Percentiles rank a stretch among this genome's conserved stretches.
Evolutionary conservation across 2,113 vertebrate genomes (phyloP).

Genomic region (Nematolebias whitei): DNA sequence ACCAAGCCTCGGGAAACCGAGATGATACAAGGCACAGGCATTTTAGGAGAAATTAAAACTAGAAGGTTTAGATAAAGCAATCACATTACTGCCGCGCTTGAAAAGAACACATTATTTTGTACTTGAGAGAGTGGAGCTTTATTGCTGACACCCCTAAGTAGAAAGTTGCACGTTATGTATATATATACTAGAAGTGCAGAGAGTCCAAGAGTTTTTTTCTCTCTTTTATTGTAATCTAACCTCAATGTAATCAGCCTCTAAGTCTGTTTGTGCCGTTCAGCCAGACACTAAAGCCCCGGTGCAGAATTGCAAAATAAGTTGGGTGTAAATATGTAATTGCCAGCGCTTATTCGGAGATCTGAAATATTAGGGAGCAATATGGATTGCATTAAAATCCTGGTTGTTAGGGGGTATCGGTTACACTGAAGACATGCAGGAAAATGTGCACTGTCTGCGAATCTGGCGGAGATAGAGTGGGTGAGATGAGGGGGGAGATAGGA

Average conservation of each 20-base stretch:
- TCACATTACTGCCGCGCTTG: constrained; percentile 70
- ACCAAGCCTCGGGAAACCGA: constrained; percentile 60
- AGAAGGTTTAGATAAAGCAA: constrained; percentile 77
- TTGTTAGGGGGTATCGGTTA: constrained; percentile 79
- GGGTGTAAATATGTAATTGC: constrained; percentile 84
- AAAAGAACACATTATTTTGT: constrained; percentile 73
- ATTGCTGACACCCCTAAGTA: constrained; percentile 75
- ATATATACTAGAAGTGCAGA: constrained; percentile 46
- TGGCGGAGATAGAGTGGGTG: constrained; percentile 89
- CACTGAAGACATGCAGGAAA: constrained; percentile 88
- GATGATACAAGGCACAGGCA: constrained; percentile 42
- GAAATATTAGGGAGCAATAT: constrained; percentile 81
- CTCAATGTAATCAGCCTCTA: constrained; percentile 72
- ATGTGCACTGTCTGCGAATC: constrained; percentile 87
- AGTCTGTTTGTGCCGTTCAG: constrained; percentile 56
- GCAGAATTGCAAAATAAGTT: constrained; percentile 81
- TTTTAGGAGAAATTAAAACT: constrained; percentile 71
- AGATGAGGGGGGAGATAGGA: constrained; percentile 75
- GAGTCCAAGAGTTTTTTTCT: constrained; percentile 51
- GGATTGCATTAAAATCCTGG: constrained; percentile 80
- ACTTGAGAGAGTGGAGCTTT: constrained; percentile 57
- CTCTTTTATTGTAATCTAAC: constrained; percentile 75
- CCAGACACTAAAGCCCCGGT: constrained; percentile 62
- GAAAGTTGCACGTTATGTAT: constrained; percentile 64
- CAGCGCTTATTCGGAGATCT: constrained; percentile 79